A percentile compares a stretch with the other conserved stretches of the same genome.
Evolutionary conservation across 2,113 vertebrate species (phyloP).

Genomic region (Passer montanus): DNA sequence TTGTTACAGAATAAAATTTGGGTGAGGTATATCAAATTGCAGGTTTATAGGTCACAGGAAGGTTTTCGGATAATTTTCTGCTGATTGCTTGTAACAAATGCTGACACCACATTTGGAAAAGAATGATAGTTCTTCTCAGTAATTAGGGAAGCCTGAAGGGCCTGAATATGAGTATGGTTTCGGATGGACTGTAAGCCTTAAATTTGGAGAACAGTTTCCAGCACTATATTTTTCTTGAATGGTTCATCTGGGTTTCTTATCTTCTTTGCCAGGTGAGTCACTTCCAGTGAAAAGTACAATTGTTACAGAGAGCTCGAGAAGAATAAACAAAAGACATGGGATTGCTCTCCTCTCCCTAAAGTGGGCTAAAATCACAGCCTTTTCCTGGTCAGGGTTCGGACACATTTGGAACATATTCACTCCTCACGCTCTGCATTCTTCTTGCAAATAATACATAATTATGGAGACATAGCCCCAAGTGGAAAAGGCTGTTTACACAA

Average conservation of each 20-base stretch:
- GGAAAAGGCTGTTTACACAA: conserved; percentile 2
- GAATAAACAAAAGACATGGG: conserved; percentile 9
- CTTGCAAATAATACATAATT: conserved; percentile 20
- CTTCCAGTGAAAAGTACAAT: conserved; percentile 14
- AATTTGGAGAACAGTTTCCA: neutral
- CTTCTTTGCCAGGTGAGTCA: conserved; percentile 50
- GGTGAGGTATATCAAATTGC: conserved; percentile 2
- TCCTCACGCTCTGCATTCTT: neutral
- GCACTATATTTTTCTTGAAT: neutral
- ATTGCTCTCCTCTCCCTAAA: conserved; percentile 15
- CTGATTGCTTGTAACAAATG: neutral
- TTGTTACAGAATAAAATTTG: conserved; percentile 17
- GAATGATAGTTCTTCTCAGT: neutral
- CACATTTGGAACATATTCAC: conserved; percentile 21
- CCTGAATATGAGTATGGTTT: neutral
- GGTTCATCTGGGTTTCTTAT: conserved; percentile 22
- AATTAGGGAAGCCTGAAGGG: conserved; percentile 22
- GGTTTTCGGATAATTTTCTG: conserved; percentile 4
- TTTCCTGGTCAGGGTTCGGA: neutral
- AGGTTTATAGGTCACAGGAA: conserved; percentile 51
- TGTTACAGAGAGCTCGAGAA: neutral
- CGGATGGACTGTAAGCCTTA: neutral
- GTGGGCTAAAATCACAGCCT: neutral
- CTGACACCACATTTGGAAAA: conserved; percentile 28
- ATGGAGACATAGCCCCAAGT: neutral